Base-by-base conservation (phyloP, 1,140 invertebrate genomes). In the Venturia canescens region DNA sequence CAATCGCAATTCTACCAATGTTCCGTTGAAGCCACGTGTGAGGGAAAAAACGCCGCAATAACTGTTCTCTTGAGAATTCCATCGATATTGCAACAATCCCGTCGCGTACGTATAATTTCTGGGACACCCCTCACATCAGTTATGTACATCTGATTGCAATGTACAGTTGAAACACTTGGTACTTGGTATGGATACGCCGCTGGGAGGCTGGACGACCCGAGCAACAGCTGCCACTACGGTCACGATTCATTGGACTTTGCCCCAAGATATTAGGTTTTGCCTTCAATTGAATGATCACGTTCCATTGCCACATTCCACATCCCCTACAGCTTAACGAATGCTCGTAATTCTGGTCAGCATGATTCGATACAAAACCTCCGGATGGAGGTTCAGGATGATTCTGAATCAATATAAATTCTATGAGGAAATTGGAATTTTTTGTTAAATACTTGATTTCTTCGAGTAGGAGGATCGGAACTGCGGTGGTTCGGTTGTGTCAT, bases 141-240 rank as follows among this genome's bases (percentile, higher is more conserved):
- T 44, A 13, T 11, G 11, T 44, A 1, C 5, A 15, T 48, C 23
- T 18, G 21, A 50, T 29, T 53, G 71, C 26, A 63, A 76, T 76
- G 53, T 29, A 76, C 53, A 63, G 53, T 60, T 63, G 74, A 76
- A 76, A 60, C 27, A 76, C 26, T n/a, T n/a, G n/a, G n/a, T n/a
- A 44, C 69, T 44, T 4, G 26, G 69, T 48, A 71, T 29, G 69
- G 18, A 71, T 76, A 66, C 75, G 53, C 66, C 23, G 57, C 75
- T 57, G 13, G 57, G 23, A 60, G 75, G 31, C 34, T 31, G 75
- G 57, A 66, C 75, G 44, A n/a, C 75, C 7, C 48, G 34, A 16
- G 75, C 75, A 77, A 77, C 75, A 77, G 75, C 75, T 77, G 75
- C 75, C 27, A 26, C 31, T 21, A 77, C 34, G 75, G 63, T 66